Conservation (phyloP, 2,113 vertebrate species). For the Stegastes partitus region DNA sequence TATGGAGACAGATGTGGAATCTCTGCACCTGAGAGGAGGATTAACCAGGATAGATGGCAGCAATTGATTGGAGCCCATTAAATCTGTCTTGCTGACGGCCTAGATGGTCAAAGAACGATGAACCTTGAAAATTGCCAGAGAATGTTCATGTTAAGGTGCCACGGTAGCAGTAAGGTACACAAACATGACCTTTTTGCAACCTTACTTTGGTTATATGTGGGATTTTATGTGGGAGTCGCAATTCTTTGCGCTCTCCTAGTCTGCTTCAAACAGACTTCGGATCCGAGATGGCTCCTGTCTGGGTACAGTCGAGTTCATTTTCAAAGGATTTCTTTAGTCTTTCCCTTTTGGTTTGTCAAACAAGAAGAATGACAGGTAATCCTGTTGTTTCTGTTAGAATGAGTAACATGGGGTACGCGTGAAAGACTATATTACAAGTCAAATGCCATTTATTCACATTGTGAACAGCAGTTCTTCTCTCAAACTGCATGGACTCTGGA, state of each 20-base stretch:
- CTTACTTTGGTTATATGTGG: not conserved
- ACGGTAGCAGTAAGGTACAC: not conserved
- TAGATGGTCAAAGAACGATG: constrained; percentile 17
- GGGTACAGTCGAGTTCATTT: not conserved
- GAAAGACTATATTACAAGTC: not conserved
- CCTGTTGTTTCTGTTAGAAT: constrained; percentile 6
- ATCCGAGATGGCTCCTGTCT: not conserved
- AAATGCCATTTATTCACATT: constrained; percentile 8
- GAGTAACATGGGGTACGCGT: not conserved
- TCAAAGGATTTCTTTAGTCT: not conserved
- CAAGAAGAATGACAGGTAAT: not conserved
- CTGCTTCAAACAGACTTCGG: not conserved
- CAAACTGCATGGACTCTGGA: not conserved
- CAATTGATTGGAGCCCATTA: constrained; percentile 52
- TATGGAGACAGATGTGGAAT: constrained; percentile 52
- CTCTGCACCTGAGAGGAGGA: constrained; percentile 29
- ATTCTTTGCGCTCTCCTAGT: not conserved
- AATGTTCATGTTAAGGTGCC: constrained; percentile 18
- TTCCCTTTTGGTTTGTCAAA: not conserved
- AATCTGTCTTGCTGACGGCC: constrained; percentile 25
- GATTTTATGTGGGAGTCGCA: constrained; percentile 1
- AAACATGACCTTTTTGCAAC: constrained; percentile 20
- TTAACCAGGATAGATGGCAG: constrained; percentile 55
- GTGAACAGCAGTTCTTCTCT: not conserved
- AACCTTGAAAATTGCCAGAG: constrained; percentile 14